Percentiles rank a stretch among this genome's conserved stretches.
Conservation (phyloP, 2,797 vertebrate species). For the Sebastes umbrosus region DNA sequence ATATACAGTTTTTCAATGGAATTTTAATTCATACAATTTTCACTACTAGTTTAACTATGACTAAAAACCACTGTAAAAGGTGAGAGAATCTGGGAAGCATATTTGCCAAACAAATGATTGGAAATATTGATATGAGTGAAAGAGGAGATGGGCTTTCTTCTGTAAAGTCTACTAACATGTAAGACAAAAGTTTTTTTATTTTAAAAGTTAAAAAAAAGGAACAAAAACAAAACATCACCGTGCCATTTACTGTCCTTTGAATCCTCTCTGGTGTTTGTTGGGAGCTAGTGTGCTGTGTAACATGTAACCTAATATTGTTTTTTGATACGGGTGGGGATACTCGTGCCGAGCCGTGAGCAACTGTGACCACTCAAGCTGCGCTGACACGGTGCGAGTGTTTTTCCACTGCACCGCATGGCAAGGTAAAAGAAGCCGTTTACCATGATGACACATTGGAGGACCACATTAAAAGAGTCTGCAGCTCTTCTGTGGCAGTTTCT, state of each 20-base stretch:
- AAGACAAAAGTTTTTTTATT: too few species aligned
- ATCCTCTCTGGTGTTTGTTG: not conserved
- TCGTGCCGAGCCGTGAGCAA: not conserved
- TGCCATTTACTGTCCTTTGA: not conserved
- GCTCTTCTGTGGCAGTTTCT: not conserved
- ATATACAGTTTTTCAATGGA: not conserved
- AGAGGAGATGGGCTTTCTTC: not conserved
- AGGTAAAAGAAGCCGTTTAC: not conserved
- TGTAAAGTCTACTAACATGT: too few species aligned
- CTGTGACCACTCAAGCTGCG: slow-evolving; percentile 1
- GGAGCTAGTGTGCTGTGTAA: not conserved
- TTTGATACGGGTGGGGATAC: slow-evolving; percentile 5
- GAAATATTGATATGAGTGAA: not conserved
- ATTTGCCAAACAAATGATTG: not conserved
- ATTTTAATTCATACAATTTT: not conserved
- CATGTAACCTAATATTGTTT: slow-evolving; percentile 30
- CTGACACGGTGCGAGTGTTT: not conserved
- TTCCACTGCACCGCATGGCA: slow-evolving; percentile 12
- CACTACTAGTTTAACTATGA: not conserved
- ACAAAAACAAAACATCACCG: not conserved
- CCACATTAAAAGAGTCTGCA: not conserved
- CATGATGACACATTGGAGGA: not conserved
- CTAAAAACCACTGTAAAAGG: not conserved
- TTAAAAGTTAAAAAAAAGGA: too few species aligned
- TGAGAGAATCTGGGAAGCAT: not conserved